These are phyloP conservation scores for Caenorhabditis sp. DNA, from an alignment of 2,888 invertebrate species.

Conservation along the genomic window DNA sequence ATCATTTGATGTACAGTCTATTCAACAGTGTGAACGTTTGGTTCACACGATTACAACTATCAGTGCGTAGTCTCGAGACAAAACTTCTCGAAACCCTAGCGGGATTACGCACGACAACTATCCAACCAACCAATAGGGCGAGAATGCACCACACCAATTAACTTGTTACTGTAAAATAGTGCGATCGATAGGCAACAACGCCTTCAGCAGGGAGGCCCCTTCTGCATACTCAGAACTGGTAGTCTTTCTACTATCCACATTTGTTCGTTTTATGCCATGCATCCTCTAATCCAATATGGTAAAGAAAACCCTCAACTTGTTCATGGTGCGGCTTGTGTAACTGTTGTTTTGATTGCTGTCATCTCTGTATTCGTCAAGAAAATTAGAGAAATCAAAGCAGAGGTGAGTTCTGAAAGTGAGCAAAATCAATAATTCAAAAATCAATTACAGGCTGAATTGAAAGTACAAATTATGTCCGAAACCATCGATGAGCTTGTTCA, in stretches of 20 bases:
- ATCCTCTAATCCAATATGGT: not conserved
- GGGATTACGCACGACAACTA: too few species aligned
- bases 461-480: constrained; percentile 5
- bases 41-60: too few species aligned
- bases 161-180: not conserved
- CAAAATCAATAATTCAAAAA: not conserved
- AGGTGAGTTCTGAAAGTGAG: not conserved
- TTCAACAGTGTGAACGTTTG: too few species aligned
- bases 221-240: not conserved
- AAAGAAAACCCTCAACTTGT: not conserved
- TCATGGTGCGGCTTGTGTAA: not conserved
- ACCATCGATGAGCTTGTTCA: constrained; percentile 3
- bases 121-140: too few species aligned
- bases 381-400: constrained; percentile 6
- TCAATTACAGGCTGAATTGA: not conserved
- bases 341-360: not conserved
- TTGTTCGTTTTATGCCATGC: not conserved
- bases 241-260: too few species aligned
- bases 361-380: not conserved
- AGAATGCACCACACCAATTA: not conserved
- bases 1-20: too few species aligned
- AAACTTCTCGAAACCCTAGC: too few species aligned
- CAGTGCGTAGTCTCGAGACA: too few species aligned
- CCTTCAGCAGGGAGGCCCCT: not conserved
- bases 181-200: not conserved